Evolutionary conservation across 2,888 invertebrate genomes (phyloP), one percentile per base, ranked within the genome.

Genomic region (Nowickia ferox): DNA sequence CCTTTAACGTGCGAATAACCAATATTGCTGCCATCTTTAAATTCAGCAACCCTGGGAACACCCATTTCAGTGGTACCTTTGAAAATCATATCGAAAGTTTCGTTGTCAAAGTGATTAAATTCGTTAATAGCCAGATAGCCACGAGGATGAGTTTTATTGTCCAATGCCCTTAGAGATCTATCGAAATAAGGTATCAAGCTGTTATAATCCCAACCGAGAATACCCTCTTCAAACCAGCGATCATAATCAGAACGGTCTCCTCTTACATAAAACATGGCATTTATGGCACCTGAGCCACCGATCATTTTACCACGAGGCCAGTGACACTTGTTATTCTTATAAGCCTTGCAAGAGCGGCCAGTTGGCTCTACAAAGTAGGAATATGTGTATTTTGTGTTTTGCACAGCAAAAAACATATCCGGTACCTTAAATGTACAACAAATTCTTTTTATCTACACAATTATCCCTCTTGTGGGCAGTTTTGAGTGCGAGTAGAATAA

Each of bases 141-240:
- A 30, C 30, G 5, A 0, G 30, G 30, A 30, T 30, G 5, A 30
- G 30, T 30, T 30, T 30, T 30, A 30, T 30, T 30, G 30, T 6
- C 30, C 30, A 30, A 30, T 30, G 30, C 30, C 30, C 30, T 30
- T 30, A 30, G 5, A 30, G 30, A 30, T 30, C 30, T 30, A 30
- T 30, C 53, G 90, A 97, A 97, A 90, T 96, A 97, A 0, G 95
- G 95, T 68, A 97, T 91, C 0, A 97, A 51, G 51, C 51, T 51
- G 51, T 51, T 51, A 15, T 95, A 97, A 2, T 96, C 93, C 96
- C 96, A 96, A 0, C 94, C 95, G 0, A 90, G 84, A 88, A 95
- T 96, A 0, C 96, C 96, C 55, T 93, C 55, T 0, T 89, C 89
- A 11, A 93, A 93, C 96, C 96, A 96, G 0, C 92, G 89, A 88